These are phyloP conservation scores for Morone saxatilis DNA, from an alignment of 2,113 vertebrate species.

Conservation along the genomic window DNA sequence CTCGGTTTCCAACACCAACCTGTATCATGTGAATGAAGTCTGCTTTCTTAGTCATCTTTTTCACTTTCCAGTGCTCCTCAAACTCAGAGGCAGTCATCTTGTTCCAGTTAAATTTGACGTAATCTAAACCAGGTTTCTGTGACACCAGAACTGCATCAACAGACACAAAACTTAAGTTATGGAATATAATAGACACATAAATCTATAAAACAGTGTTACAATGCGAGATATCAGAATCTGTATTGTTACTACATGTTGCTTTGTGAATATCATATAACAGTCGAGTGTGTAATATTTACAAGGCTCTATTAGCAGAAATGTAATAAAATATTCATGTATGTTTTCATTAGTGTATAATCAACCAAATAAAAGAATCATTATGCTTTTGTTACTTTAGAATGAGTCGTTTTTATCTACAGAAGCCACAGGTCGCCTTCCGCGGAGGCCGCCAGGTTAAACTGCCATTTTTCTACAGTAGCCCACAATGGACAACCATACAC, in stretches of 20 bases:
- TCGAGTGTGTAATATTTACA: no score
- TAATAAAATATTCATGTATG: no score
- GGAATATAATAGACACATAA: background rate
- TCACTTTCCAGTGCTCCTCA: constrained; percentile 85
- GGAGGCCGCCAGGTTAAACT: no score
- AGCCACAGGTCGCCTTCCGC: no score
- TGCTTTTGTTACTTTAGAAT: no score
- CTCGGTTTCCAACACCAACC: constrained; percentile 68
- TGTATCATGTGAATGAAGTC: constrained; percentile 98
- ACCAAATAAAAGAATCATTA: no score
- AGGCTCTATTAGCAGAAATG: no score
- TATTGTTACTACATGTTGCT: background rate
- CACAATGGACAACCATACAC: no score
- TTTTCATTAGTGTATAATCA: no score
- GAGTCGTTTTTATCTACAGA: no score
- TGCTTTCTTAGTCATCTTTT: constrained; percentile 86
- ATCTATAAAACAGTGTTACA: background rate
- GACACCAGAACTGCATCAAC: constrained; percentile 85
- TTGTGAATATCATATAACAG: background rate
- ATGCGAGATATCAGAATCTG: background rate
- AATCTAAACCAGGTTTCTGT: constrained; percentile 84
- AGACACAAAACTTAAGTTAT: constrained; percentile 30
- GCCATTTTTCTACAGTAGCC: no score
- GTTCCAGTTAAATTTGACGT: constrained; percentile 91
- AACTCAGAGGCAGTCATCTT: constrained; percentile 91